Conservation (phyloP, 2,888 invertebrate species). For the Mythimna ferrago region DNA sequence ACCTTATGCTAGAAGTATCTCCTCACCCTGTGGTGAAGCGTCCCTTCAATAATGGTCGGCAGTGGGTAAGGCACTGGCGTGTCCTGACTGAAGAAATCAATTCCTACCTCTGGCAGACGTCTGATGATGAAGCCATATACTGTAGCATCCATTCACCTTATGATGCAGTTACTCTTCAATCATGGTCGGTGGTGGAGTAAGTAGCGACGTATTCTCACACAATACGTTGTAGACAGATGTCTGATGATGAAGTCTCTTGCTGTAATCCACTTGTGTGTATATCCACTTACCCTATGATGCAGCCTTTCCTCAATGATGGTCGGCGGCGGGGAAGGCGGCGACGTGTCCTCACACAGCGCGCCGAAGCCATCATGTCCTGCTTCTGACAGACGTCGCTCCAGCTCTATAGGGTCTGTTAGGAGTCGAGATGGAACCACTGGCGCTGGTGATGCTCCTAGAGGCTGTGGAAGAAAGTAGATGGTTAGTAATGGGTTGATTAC, state of each 20-base stretch:
- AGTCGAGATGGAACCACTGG: conserved; percentile 96
- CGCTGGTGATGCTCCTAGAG: conserved; percentile 93
- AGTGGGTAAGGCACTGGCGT: no score
- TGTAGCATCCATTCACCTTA: no score
- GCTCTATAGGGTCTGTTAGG: conserved; percentile 95
- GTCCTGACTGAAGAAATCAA: no score
- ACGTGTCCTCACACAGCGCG: conserved; percentile 82
- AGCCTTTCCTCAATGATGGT: conserved; percentile 86
- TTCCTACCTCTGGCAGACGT: no score
- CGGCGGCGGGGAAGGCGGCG: conserved; percentile 82
- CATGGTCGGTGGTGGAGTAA: background rate
- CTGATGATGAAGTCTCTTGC: no score
- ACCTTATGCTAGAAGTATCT: no score
- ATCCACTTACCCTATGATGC: conserved; percentile 78
- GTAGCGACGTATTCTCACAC: background rate
- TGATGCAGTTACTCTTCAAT: background rate
- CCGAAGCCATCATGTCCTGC: conserved; percentile 87
- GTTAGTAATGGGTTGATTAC: background rate
- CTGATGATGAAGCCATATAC: no score
- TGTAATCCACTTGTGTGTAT: no score
- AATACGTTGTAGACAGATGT: no score
- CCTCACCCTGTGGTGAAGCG: no score
- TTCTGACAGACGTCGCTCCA: conserved; percentile 93
- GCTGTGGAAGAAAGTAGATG: conserved; percentile 78
- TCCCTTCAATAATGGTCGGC: no score